These are phyloP conservation scores for Trichonephila inaurata DNA, from an alignment of 1,140 invertebrate species.

Conservation along the genomic window DNA sequence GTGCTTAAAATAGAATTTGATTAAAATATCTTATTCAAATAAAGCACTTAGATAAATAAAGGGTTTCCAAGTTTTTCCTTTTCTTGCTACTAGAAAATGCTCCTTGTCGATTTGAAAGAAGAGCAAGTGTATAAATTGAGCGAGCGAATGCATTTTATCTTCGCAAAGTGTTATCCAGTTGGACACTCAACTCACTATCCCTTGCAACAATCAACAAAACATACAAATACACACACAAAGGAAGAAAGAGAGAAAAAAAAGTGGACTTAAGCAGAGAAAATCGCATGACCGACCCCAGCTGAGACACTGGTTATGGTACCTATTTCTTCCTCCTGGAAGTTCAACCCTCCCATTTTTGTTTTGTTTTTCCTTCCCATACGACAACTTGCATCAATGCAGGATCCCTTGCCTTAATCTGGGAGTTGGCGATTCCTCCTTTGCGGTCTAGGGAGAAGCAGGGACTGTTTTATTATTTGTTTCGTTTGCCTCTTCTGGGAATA, in stretches of 20 bases:
- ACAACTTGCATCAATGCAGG: slow-evolving; percentile 64
- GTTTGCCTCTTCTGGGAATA: slow-evolving; percentile 59
- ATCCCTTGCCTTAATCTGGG: slow-evolving; percentile 55
- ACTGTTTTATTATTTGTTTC: slow-evolving; percentile 62
- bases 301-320: slow-evolving; percentile 53
- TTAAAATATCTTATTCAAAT: not conserved
- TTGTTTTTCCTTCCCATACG: slow-evolving; percentile 36
- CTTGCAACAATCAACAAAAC: slow-evolving; percentile 33
- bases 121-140: slow-evolving; percentile 17
- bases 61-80: not conserved
- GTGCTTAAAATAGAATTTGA: too few species aligned
- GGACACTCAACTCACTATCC: slow-evolving; percentile 40
- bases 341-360: not conserved
- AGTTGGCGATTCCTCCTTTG: slow-evolving; percentile 53
- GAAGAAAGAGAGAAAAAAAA: not conserved
- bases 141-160: slow-evolving; percentile 18
- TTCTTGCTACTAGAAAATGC: not conserved
- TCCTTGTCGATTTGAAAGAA: not conserved
- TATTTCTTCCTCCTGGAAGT: slow-evolving; percentile 14
- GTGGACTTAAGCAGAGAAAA: slow-evolving; percentile 42
- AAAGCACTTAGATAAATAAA: not conserved
- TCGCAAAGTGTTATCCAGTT: slow-evolving; percentile 21
- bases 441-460: slow-evolving; percentile 24
- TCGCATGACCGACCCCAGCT: slow-evolving; percentile 55
- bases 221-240: not conserved